These are phyloP conservation scores for Paguma larvata DNA, from an alignment of 2,797 vertebrate genomes.

Conservation along the genomic window DNA sequence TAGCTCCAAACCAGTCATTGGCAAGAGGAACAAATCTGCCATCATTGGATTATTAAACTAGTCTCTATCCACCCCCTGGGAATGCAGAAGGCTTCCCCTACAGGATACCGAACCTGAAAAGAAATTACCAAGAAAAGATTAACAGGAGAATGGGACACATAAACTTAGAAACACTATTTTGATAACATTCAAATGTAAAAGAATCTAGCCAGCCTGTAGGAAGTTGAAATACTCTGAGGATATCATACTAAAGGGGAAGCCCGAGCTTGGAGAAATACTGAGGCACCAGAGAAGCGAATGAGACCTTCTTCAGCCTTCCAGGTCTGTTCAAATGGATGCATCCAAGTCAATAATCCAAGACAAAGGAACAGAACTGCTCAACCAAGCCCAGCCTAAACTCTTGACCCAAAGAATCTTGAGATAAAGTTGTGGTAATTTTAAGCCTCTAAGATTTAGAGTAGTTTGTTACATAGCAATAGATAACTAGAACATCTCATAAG, in stretches of 20 bases:
- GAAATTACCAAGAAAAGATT: background rate
- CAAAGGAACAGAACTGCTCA: background rate
- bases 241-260: background rate
- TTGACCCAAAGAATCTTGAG: constrained; percentile 43
- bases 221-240: background rate
- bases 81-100: background rate
- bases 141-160: background rate
- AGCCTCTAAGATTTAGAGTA: background rate
- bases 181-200: background rate
- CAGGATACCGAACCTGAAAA: background rate
- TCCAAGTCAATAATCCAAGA: background rate
- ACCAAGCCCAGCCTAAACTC: background rate
- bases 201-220: background rate
- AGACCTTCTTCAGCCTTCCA: background rate
- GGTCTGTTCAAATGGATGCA: background rate
- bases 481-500: background rate
- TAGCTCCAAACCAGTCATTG: background rate
- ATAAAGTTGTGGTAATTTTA: background rate
- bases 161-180: constrained; percentile 10
- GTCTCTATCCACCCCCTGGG: background rate
- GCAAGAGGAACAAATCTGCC: background rate
- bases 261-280: background rate
- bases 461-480: background rate
- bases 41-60: background rate
- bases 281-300: background rate